Conservation (phyloP, 2,113 vertebrate genomes). For the Dinomys branickii region DNA sequence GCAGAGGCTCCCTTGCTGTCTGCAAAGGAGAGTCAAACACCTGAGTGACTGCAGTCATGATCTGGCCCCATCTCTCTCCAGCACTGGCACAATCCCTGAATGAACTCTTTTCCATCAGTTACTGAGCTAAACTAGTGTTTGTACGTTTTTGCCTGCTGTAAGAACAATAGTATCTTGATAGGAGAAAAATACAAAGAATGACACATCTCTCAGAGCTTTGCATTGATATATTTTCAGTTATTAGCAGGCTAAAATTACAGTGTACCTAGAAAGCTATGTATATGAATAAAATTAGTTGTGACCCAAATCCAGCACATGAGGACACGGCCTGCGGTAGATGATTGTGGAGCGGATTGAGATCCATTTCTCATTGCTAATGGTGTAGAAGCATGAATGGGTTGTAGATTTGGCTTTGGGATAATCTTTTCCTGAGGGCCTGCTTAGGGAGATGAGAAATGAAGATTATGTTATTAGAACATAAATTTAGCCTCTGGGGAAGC, state of each 20-base stretch:
- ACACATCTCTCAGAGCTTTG: not conserved
- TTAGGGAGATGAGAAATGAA: constrained; percentile 55
- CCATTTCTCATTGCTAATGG: not conserved
- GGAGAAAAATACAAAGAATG: not conserved
- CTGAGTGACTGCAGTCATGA: not conserved
- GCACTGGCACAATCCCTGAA: not conserved
- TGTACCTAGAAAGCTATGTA: not conserved
- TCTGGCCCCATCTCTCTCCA: not conserved
- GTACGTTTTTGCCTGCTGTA: not conserved
- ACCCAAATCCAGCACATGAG: not conserved
- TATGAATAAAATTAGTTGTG: constrained; percentile 31
- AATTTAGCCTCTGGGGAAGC: constrained; percentile 39
- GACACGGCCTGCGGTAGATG: not conserved
- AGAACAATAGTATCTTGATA: not conserved
- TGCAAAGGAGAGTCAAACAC: not conserved
- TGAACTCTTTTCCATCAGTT: not conserved
- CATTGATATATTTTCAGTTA: constrained; percentile 34
- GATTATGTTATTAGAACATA: constrained; percentile 57
- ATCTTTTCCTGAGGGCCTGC: constrained; percentile 25
- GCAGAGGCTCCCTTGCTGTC: not conserved
- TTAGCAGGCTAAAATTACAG: not conserved
- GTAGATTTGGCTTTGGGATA: constrained; percentile 40
- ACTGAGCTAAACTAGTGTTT: not conserved
- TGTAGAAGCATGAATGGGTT: not conserved
- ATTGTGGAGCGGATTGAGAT: not conserved